Percentiles rank a stretch among this genome's conserved stretches.
phyloP scores from a whole-genome alignment of 2,888 invertebrate species.

The Lathronympha strigana region DNA sequence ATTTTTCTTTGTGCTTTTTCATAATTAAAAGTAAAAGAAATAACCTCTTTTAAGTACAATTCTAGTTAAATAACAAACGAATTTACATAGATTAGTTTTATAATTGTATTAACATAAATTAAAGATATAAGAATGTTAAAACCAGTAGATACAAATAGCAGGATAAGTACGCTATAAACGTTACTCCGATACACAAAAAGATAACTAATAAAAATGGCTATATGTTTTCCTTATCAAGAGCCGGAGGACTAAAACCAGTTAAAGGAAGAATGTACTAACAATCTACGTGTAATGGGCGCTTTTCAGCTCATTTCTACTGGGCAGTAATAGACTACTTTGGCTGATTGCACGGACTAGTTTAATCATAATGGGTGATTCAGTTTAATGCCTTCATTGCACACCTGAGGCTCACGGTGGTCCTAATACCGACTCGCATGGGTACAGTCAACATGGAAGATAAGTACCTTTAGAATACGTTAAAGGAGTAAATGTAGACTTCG shows the following conservation, averaged over 20 bases:
- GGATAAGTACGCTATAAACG: constrained; percentile 10
- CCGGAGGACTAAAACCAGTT: constrained; percentile 13
- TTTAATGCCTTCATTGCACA: constrained; percentile 80
- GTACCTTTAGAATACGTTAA: too few relatives aligned
- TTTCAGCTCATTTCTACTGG: constrained; percentile 2
- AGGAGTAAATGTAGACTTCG: too few relatives aligned
- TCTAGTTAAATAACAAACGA: too few relatives aligned
- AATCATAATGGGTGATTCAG: constrained; percentile 77
- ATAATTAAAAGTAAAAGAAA: too few relatives aligned
- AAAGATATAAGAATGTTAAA: background rate
- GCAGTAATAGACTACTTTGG: constrained; percentile 57
- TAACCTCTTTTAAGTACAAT: too few relatives aligned
- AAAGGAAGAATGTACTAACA: constrained; percentile 11
- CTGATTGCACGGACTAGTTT: constrained; percentile 72
- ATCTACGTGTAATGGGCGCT: background rate
- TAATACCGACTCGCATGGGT: constrained; percentile 10
- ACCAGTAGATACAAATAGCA: background rate
- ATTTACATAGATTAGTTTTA: too few relatives aligned
- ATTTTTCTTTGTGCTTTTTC: too few relatives aligned
- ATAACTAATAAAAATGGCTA: constrained; percentile 39
- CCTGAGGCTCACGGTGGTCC: constrained; percentile 66
- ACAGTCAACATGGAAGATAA: too few relatives aligned
- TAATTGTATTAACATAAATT: background rate
- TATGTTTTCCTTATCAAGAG: constrained; percentile 39
- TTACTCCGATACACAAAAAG: constrained; percentile 34